Conservation (phyloP, 2,888 invertebrate genomes). For the Agrochola macilenta region DNA sequence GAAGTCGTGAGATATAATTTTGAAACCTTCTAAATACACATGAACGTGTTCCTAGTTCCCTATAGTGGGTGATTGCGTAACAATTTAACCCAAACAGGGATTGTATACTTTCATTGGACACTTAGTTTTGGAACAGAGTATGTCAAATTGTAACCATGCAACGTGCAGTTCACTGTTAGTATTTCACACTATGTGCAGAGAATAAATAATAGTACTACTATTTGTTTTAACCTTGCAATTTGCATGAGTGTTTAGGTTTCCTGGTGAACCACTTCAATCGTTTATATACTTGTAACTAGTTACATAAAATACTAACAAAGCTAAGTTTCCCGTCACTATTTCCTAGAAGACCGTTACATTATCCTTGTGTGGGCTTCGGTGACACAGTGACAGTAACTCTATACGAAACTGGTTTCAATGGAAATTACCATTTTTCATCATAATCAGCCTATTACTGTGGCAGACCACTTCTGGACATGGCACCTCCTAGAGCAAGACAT, state of each 20-base stretch:
- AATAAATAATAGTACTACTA: no score
- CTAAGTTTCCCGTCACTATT: background rate
- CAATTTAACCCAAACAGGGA: no score
- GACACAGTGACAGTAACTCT: background rate
- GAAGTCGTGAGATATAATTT: no score
- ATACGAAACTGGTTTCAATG: background rate
- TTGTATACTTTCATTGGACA: no score
- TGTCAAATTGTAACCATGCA: no score
- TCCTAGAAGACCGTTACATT: background rate
- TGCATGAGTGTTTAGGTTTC: background rate
- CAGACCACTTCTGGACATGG: background rate
- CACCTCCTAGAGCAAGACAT: background rate
- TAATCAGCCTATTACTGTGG: background rate
- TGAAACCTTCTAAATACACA: no score
- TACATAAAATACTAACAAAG: background rate
- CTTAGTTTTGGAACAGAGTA: no score
- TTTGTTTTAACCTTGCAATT: constrained; percentile 8
- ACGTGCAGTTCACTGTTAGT: no score
- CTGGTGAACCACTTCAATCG: background rate
- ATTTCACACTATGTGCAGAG: no score
- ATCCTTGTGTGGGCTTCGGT: background rate
- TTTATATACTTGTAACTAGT: background rate
- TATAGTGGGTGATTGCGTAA: no score
- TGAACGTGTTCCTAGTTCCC: no score
- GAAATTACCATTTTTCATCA: background rate